Evolutionary conservation across 1,140 invertebrate species (phyloP), one percentile per base, ranked within the genome.

Genomic region (Brachionus koreanus): DNA sequence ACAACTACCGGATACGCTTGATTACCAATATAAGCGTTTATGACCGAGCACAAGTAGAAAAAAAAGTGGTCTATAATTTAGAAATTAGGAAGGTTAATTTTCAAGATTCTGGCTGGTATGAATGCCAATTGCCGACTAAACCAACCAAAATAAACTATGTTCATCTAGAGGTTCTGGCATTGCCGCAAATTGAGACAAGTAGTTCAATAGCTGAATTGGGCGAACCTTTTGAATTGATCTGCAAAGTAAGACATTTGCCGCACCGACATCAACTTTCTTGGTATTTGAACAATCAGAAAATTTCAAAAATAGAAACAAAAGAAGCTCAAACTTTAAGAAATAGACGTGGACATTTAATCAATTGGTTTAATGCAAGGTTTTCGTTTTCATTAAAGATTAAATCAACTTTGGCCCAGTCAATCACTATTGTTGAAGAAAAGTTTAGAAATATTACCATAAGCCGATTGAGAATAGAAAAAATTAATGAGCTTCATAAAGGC

Each of bases 61-160:
- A 23, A 57, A 57, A 19, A 25, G 19, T 57, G 19, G 49, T 65
- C n/a, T 37, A 79, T 37, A 79, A 79, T 61, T 65, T 79, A 43
- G 76, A 79, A 19, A 79, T 79, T 29, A 35, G 76, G 19, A 79
- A 79, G 16, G 46, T 79, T 61, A 33, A 37, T 12, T 12, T 7
- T 10, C 7, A 33, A 57, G 76, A 79, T 65, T 57, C 76, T 33
- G 76, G 76, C 6, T 79, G 76, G 76, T 79, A 79, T 25, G 76
- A 79, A 29, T 79, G 76, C 16, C 76, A 79, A 42, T 37, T 79
- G n/a, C 76, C 76, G 9, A 79, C 76, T 9, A 79, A 79, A 35
- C 76, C 76, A 10, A 79, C 76, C 37, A 23, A 79, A 79, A 79
- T 61, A 25, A 57, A 79, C 25, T 79, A 79, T 37, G 33, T 79